These are phyloP conservation scores for Falco peregrinus DNA, from an alignment of 2,797 vertebrate genomes.

Conservation along the genomic window DNA sequence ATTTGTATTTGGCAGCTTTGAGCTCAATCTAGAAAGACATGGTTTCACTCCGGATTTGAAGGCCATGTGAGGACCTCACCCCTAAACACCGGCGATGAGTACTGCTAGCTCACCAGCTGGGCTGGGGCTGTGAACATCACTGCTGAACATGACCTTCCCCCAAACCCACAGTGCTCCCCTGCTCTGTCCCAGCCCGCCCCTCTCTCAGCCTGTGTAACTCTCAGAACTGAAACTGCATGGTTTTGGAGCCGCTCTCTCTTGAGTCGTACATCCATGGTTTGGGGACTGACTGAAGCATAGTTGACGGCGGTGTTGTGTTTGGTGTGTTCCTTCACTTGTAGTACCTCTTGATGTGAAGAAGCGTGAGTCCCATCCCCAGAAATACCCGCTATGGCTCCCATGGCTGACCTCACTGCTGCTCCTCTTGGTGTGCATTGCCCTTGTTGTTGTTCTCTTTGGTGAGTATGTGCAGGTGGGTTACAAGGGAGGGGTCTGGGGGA, in stretches of 20 bases:
- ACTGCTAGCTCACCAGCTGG: neutral
- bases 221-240: neutral
- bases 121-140: neutral
- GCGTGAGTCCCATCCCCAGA: neutral
- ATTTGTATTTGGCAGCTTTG: neutral
- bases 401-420: conserved; percentile 51
- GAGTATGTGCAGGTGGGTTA: neutral
- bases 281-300: neutral
- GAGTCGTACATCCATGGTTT: neutral
- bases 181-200: neutral
- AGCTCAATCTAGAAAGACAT: neutral
- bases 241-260: neutral
- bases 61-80: neutral
- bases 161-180: neutral
- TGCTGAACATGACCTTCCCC: neutral
- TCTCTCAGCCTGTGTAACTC: neutral
- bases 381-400: neutral
- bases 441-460: neutral
- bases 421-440: conserved; percentile 14
- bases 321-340: neutral
- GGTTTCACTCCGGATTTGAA: neutral
- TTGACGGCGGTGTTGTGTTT: neutral
- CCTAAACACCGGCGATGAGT: neutral
- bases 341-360: neutral
- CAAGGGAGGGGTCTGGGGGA: neutral